phyloP scores from a whole-genome alignment of 2,113 vertebrate species.

The Chionomys nivalis region DNA sequence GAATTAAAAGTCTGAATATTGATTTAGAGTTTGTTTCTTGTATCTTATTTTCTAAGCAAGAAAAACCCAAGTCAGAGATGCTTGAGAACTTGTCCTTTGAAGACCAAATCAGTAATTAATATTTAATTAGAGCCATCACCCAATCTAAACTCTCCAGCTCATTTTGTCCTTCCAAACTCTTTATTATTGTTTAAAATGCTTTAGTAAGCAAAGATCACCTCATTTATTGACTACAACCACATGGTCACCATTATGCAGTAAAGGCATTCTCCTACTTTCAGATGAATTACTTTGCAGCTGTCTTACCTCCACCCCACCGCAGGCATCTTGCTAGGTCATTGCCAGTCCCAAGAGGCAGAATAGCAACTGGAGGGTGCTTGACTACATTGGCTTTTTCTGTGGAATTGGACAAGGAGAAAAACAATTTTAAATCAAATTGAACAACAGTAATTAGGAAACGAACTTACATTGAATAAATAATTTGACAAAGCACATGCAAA shows the following conservation, averaged over 20 bases:
- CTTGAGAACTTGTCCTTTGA: background rate
- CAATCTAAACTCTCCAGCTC: background rate
- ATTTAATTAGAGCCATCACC: background rate
- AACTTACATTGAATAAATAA: background rate
- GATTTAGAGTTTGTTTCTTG: background rate
- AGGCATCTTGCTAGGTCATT: conserved; percentile 97
- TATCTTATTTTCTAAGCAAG: background rate
- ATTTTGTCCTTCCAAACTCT: background rate
- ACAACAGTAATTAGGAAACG: background rate
- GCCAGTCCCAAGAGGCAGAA: conserved; percentile 97
- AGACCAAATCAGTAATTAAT: background rate
- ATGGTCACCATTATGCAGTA: background rate
- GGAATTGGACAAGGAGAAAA: conserved; percentile 52
- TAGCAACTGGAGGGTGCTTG: conserved; percentile 95
- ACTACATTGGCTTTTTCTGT: conserved; percentile 95
- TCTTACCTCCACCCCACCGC: conserved; percentile 97
- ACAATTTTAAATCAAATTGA: background rate
- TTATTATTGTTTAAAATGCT: background rate
- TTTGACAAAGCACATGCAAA: background rate
- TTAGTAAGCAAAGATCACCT: background rate
- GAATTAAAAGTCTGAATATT: background rate
- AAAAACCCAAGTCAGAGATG: background rate
- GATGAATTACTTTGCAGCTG: background rate
- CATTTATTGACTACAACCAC: background rate
- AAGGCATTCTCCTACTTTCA: background rate